phyloP scores from a whole-genome alignment of 2,888 invertebrate genomes.

The Heliconius erato region DNA sequence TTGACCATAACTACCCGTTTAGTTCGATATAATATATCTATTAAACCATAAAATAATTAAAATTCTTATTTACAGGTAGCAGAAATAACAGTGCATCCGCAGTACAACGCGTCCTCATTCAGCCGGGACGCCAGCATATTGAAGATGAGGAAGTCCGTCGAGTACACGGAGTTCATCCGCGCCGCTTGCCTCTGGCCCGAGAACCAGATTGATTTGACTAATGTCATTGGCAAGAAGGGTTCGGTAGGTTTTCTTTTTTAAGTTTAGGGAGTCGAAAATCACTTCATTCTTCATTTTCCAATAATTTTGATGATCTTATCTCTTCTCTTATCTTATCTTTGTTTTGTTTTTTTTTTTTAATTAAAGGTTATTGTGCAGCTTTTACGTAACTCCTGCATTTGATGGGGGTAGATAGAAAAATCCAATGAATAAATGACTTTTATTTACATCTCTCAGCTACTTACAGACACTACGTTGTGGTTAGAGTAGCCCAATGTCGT shows the following conservation, averaged over 20 bases:
- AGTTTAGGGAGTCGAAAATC: background rate
- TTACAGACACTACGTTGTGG: background rate
- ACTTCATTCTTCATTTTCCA: background rate
- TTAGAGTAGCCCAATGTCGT: background rate
- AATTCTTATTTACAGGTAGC: conserved; percentile 49
- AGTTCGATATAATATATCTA: background rate
- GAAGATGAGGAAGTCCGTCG: conserved; percentile 77
- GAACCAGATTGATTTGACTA: conserved; percentile 68
- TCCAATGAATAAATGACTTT: background rate
- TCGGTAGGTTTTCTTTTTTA: conserved; percentile 68
- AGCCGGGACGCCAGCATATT: conserved; percentile 86
- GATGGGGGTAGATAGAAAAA: background rate
- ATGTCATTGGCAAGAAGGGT: conserved; percentile 80
- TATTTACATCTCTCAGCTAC: background rate
- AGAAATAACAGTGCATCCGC: conserved; percentile 83
- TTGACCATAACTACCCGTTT: no score
- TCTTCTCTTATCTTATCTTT: no score
- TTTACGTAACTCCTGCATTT: background rate
- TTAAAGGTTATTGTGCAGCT: no score
- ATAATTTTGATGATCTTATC: background rate
- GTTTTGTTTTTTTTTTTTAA: no score
- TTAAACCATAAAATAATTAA: background rate
- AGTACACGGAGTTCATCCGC: conserved; percentile 83
- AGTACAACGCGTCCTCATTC: conserved; percentile 84
- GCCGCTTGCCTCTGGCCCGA: conserved; percentile 88